Evolutionary conservation across 1,140 invertebrate genomes (phyloP), one percentile per base, ranked within the genome.

Genomic region (Papilio glaucus): DNA sequence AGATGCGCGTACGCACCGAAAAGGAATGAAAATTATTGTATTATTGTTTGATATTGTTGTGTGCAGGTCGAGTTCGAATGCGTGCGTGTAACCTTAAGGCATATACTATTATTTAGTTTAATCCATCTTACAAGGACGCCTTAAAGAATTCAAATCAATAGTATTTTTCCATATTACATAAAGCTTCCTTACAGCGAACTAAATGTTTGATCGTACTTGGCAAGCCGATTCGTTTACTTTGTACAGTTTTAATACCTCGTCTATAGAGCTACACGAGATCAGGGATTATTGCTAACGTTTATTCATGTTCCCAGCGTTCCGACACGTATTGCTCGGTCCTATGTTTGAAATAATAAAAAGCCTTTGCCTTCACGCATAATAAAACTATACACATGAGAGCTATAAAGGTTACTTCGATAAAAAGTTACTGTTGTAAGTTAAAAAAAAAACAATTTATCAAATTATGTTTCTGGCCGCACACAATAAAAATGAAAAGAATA

Each of bases 11-110:
- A 92, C 90, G 87, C 90, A 91, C 86, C 87, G 81, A 90, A 90
- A 89, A 92, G 86, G 86, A 92, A 91, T 90, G 82, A 88, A 92
- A 90, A 90, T 91, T 81, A 88, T 90, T 92, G 85, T 90, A 86
- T 88, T 89, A 90, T 88, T 92, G 85, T 92, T 88, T 87, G 80
- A 83, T 86, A 85, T 86, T 81, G 80, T 85, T 85, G 68, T 81
- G 73, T 67, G 65, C 72, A 67, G 65, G 67, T 75, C 69, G 73
- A 62, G 15, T 62, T 42, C 71, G 74, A n/a, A n/a, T 70, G 74
- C 77, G 81, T 80, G 84, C 83, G 77, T 70, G 73, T 83, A 80
- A 82, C 76, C 67, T 76, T 78, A 69, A 74, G 65, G 72, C 76
- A 78, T 85, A 81, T 88, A 81, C 85, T 85, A 86, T 87, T 86